Evolutionary conservation across 2,888 invertebrate genomes (phyloP).

Genomic region (Callosobruchus maculatus): DNA sequence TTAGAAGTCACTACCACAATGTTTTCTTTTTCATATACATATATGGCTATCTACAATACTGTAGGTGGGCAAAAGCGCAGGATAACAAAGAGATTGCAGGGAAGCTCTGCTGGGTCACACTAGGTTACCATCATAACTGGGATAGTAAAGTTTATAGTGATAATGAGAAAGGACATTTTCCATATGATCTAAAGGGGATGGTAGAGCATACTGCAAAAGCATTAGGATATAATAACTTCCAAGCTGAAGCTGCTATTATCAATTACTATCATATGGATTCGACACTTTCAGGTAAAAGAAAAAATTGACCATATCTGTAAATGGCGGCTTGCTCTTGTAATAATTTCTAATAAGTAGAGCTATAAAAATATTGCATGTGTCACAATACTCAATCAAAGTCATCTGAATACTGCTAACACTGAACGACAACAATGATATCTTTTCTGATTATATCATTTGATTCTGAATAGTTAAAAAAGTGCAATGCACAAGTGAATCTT

Average conservation of each 20-base stretch:
- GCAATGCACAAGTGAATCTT: too few relatives aligned
- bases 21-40: too few relatives aligned
- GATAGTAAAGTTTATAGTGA: slow-evolving; percentile 85
- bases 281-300: slow-evolving; percentile 68
- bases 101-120: slow-evolving; percentile 88
- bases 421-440: too few relatives aligned
- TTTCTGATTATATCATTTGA: too few relatives aligned
- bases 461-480: too few relatives aligned
- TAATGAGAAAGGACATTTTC: slow-evolving; percentile 64
- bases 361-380: too few relatives aligned
- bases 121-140: slow-evolving; percentile 99
- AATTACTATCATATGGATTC: slow-evolving; percentile 95
- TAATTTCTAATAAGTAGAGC: too few relatives aligned
- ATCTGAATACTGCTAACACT: too few relatives aligned
- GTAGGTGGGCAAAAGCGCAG: slow-evolving; percentile 60
- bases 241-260: slow-evolving; percentile 90
- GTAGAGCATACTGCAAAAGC: slow-evolving; percentile 60
- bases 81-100: slow-evolving; percentile 36
- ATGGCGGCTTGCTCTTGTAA: too few relatives aligned
- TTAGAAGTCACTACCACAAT: too few relatives aligned
- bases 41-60: too few relatives aligned
- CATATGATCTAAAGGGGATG: slow-evolving; percentile 65
- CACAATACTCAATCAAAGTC: too few relatives aligned
- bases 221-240: slow-evolving; percentile 60
- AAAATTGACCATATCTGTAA: background rate